Evolutionary conservation across 2,113 vertebrate species (phyloP).

Genomic region (Sorex araneus): DNA sequence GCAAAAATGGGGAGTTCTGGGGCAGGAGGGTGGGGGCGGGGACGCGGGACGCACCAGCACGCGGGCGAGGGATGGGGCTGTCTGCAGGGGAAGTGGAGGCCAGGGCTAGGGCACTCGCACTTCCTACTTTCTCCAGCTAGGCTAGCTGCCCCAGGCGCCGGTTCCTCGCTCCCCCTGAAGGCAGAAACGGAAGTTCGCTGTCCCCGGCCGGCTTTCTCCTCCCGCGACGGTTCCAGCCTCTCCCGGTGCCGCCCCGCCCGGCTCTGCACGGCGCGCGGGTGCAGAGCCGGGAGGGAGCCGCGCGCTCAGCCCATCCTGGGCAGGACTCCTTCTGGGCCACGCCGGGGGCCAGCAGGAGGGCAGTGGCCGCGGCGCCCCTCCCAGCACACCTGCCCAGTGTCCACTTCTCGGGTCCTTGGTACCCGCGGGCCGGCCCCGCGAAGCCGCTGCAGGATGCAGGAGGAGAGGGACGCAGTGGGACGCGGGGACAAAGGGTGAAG

Average conservation of each 20-base stretch:
- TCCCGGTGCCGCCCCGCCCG: no score
- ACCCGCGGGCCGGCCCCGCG: no score
- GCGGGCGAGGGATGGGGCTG: not conserved
- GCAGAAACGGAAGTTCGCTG: not conserved
- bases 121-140: not conserved
- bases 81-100: not conserved
- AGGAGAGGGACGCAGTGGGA: no score
- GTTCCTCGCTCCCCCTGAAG: constrained; percentile 32
- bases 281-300: not conserved
- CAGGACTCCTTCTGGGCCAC: not conserved
- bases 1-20: no score
- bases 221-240: not conserved
- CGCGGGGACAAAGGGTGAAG: no score
- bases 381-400: not conserved
- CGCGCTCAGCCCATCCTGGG: not conserved
- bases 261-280: not conserved
- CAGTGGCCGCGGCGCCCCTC: not conserved
- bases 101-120: no score
- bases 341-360: not conserved
- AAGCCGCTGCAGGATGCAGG: not conserved
- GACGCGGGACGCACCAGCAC: no score
- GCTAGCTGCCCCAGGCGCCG: not conserved
- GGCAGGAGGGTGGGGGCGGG: no score
- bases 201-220: not conserved
- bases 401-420: no score